These are phyloP conservation scores for Bombycilla garrulus DNA, from an alignment of 2,113 vertebrate species.

Conservation along the genomic window DNA sequence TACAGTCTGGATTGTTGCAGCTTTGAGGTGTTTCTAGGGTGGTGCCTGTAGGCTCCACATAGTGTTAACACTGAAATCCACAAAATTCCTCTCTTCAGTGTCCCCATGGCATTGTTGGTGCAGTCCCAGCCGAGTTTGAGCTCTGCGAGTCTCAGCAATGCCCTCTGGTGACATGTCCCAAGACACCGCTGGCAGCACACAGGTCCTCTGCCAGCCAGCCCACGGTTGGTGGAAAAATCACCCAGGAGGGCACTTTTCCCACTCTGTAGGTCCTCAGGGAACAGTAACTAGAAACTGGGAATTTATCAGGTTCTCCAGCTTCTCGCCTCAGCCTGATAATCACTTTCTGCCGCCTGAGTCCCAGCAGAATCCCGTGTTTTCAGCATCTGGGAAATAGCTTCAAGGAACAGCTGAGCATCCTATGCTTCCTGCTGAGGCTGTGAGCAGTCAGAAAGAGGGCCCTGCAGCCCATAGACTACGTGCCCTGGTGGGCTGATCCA, in stretches of 20 bases:
- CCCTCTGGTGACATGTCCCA: background rate
- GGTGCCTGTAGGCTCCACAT: background rate
- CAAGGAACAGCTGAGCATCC: background rate
- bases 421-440: background rate
- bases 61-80: background rate
- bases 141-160: background rate
- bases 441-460: background rate
- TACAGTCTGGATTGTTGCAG: accelerated
- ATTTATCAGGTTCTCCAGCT: background rate
- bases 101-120: background rate
- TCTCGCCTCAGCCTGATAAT: background rate
- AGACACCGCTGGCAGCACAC: background rate
- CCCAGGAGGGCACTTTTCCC: background rate
- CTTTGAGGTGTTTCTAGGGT: no score
- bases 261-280: background rate
- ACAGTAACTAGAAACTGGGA: background rate
- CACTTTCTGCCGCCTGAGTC: accelerated
- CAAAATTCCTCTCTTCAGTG: accelerated
- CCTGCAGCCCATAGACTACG: background rate
- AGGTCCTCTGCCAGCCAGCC: background rate
- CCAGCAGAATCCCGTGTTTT: background rate
- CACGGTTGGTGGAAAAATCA: accelerated
- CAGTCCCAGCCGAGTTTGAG: background rate
- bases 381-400: background rate
- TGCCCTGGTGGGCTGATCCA: background rate